Base-by-base conservation (phyloP, 2,888 invertebrate species). In the Zaprionus bogoriensis region DNA sequence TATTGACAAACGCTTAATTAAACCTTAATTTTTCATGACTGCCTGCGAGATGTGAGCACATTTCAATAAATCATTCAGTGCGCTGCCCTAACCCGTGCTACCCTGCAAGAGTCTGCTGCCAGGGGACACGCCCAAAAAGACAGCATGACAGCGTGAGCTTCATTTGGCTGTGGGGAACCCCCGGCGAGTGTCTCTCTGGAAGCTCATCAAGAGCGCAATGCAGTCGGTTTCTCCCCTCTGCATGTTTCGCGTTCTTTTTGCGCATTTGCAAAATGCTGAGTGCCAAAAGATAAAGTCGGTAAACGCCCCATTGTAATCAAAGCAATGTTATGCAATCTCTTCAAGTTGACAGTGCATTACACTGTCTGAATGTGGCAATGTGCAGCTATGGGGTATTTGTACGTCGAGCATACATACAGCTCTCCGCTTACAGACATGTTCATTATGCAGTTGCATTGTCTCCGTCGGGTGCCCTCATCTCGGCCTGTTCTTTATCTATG, bases 1-100 rank as follows among this genome's bases (percentile, higher is more conserved):
- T 45, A 67, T 60, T 48, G 74, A 65, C 48, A 65, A 78, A 63
- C 67, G 74, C 87, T 87, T 82, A 87, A 82, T 87, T 87, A 82
- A 87, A 71, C 74, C 77, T 83, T 74, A 87, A 87, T 87, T 77
- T 82, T 87, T 86, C 68, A 87, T 83, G 70, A 65, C 54, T 68
- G 28, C 47, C 36, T 47, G n/a, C n/a, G 48, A 65, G 50, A 53
- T 48, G 77, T 71, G 67, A 55, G 41, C 50, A 59, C 39, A 62
- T 38, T 41, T 60, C 39, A 57, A 76, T 76, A 72, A 72, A 72
- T 76, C 64, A 76, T 74, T 76, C n/a, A 66, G 19, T 42, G 9
- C 52, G 36, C 36, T 55, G 27, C 6, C 32, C 17, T 27, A 4
- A n/a, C 27, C 4, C 19, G 17, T 39, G 2, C 9, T 17, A 14